phyloP scores from a whole-genome alignment of 2,797 vertebrate genomes.

The Manis javanica region DNA sequence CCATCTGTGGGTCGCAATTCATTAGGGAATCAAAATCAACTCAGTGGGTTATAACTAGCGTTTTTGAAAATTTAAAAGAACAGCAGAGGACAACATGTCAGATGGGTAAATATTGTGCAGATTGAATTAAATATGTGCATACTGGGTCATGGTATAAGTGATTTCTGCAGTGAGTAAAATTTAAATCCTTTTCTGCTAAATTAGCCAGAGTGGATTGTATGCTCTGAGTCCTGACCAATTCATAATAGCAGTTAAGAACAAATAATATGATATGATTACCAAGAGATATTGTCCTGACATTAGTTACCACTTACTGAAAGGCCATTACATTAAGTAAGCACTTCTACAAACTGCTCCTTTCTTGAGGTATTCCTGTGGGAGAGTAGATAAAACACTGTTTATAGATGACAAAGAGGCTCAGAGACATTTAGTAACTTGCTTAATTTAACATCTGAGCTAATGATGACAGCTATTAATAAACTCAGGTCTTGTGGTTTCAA shows the following conservation, averaged over 20 bases:
- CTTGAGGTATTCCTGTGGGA: not conserved
- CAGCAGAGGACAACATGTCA: not conserved
- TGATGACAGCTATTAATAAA: not conserved
- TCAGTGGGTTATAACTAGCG: not conserved
- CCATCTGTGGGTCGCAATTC: not conserved
- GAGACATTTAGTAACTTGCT: not conserved
- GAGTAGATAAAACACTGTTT: not conserved
- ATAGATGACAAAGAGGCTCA: not conserved
- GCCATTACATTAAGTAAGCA: not conserved
- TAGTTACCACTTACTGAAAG: not conserved
- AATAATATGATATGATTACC: not conserved
- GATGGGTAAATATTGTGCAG: not conserved
- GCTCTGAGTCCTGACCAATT: not conserved
- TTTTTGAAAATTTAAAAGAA: not conserved
- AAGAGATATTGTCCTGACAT: not conserved
- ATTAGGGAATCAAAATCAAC: not conserved
- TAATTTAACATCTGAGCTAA: not conserved
- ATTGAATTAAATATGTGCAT: not conserved
- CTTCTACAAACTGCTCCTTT: not conserved
- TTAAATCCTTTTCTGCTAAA: not conserved
- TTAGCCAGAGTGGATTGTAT: not conserved
- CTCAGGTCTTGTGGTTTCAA: not conserved
- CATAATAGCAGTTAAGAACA: not conserved
- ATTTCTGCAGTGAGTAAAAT: constrained; percentile 4
- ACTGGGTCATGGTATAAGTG: not conserved